Base-by-base conservation (phyloP, 1,140 invertebrate genomes). In the Muscidifurax raptorellus region DNA sequence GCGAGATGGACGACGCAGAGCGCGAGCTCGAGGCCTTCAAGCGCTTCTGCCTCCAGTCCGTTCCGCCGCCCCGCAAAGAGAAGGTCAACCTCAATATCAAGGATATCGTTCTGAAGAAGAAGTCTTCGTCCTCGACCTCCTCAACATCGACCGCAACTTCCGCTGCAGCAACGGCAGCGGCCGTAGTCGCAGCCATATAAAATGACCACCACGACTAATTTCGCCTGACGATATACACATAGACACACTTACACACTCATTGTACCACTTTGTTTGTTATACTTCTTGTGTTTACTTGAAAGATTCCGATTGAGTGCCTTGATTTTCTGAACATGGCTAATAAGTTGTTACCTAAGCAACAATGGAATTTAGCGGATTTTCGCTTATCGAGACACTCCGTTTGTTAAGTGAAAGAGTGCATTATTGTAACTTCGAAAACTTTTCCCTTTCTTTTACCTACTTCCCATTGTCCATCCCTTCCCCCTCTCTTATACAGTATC, bases 11-110 rank as follows among this genome's bases (percentile, higher is more conserved):
- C 92, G 96, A 96, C 85, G 95, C 94, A 67, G 96, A 97, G 87
- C 92, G 95, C 66, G 96, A 97, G 90, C 90, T 97, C 86, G 96
- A 97, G 91, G 96, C 95, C 66, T 97, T 97, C 91, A 97, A 97
- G 91, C 94, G 96, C 86, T 97, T 97, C 91, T 96, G 96, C 87
- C 94, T 95, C 69, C 95, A 96, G 87, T 96, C 95, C 9, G 94
- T 96, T 85, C 95, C 96, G 66, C 94, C 94, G 0, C 94, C 95
- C 85, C 92, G 94, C 64, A 96, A 96, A 90, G 95, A 96, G 87
- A 96, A 96, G 90, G 95, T 96, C 76, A 95, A 96, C 89, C 93
- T 96, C 72, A 96, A 96, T 91, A 92, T 96, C 87, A 96, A 96
- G 93, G 95, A 96, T 88, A 95, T 96, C 88, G 94, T 96, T 81